These are phyloP conservation scores for Sesia apiformis DNA, from an alignment of 2,888 invertebrate species.

Conservation along the genomic window DNA sequence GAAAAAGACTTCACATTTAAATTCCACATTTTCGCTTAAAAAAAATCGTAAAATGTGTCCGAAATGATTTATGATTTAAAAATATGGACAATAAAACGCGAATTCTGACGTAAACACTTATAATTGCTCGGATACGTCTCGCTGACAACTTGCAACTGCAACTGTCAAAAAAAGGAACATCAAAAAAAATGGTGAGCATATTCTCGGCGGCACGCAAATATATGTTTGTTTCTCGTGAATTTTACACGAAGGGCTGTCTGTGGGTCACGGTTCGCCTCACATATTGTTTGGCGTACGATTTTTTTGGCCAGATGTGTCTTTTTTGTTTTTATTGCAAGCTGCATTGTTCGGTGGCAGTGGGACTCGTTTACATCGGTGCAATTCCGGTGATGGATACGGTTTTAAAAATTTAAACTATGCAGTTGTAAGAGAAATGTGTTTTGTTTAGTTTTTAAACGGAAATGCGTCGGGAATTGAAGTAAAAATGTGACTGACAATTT, in stretches of 20 bases:
- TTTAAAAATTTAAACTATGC: background rate
- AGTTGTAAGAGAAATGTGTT: background rate
- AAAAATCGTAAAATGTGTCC: background rate
- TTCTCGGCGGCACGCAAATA: background rate
- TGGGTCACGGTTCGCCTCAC: slow-evolving; percentile 30
- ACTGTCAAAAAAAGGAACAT: background rate
- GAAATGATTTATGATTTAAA: background rate
- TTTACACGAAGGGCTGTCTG: slow-evolving; percentile 23
- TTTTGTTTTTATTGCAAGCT: slow-evolving; percentile 43
- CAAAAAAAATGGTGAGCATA: background rate
- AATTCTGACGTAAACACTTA: background rate
- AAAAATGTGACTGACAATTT: no score
- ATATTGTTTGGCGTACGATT: slow-evolving; percentile 31
- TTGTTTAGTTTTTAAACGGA: background rate
- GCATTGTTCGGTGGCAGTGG: slow-evolving; percentile 46
- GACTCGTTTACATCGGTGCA: slow-evolving; percentile 20
- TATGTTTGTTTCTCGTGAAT: slow-evolving; percentile 1
- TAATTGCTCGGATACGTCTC: background rate
- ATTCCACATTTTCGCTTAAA: background rate
- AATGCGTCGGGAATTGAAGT: no score
- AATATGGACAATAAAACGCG: background rate
- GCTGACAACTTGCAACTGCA: background rate
- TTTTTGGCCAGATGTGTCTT: slow-evolving; percentile 33
- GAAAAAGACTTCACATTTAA: background rate
- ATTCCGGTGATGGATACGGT: background rate